Percentiles rank a stretch among this genome's conserved stretches.
Evolutionary conservation across 2,888 invertebrate species (phyloP).

Genomic region (Megaustenia siamemsis): DNA sequence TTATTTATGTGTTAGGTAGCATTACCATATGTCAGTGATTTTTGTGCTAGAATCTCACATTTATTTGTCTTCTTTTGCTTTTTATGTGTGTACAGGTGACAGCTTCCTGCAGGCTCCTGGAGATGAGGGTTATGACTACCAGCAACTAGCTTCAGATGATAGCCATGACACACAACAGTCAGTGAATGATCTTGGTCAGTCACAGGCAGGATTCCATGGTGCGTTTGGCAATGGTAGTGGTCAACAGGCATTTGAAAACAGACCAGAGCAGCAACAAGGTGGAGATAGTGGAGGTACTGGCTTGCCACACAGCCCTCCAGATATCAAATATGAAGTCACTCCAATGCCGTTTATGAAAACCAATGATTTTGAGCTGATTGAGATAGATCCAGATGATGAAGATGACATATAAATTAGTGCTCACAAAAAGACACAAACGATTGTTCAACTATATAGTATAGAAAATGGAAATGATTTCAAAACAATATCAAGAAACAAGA

Average conservation of each 20-base stretch:
- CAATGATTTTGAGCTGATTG: slow-evolving; percentile 53
- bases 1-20: no score
- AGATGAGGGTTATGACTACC: slow-evolving; percentile 53
- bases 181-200: not conserved
- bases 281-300: slow-evolving; percentile 13
- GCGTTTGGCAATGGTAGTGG: slow-evolving; percentile 49
- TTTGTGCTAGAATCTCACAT: no score
- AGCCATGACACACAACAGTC: slow-evolving; percentile 52
- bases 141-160: slow-evolving; percentile 53
- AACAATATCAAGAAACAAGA: no score
- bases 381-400: slow-evolving; percentile 56
- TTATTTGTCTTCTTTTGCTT: not conserved
- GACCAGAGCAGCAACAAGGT: slow-evolving; percentile 2
- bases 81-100: slow-evolving; percentile 23
- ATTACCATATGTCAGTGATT: no score
- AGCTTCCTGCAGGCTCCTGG: slow-evolving; percentile 43
- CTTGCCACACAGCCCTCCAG: slow-evolving; percentile 42
- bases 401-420: slow-evolving; percentile 14
- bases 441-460: no score
- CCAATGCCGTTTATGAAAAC: slow-evolving; percentile 52
- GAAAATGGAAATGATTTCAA: no score
- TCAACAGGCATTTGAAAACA: slow-evolving; percentile 17
- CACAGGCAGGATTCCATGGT: slow-evolving; percentile 44
- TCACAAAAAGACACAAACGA: no score
- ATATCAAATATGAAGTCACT: slow-evolving; percentile 51